Base-by-base conservation (phyloP, 2,888 invertebrate genomes). In the Stratiomys singularior region DNA sequence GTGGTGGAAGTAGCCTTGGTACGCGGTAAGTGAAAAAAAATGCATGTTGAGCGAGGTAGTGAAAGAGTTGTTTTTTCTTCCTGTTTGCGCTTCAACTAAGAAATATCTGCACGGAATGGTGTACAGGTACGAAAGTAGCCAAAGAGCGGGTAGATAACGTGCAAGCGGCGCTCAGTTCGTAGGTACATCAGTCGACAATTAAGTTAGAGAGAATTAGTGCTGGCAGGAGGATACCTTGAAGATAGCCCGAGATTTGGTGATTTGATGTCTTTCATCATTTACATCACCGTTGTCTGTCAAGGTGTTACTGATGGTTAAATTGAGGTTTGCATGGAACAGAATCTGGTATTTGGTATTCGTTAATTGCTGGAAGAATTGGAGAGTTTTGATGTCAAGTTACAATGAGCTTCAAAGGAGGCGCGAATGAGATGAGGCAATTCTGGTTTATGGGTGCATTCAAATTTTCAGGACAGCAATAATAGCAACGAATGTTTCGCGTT, bases 11-110 rank as follows among this genome's bases (percentile, higher is more conserved):
- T 69, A 47, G 69, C 69, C 69, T 47, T 69, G 25, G 21, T 46
- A 69, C 46, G 47, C 25, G 69, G 9, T 69, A 69, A 69, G 69
- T 69, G 69, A 69, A 69, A 69, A 69, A 67, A 69, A 66, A n/a
- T 18, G 15, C 13, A 69, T 30, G 69, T 47, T 69, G 47, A 47
- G 44, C 47, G 18, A 69, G 69, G 46, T 46, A 44, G 1, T 69
- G 47, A 47, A 69, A 47, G 30, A 69, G 69, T 69, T 69, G 69
- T 25, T 1, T 18, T 60, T 37, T 37, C 18, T 47, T 66, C 37
- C 47, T 47, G 47, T 4, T 60, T 25, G n/a, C 25, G 4, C 7
- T 4, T 23, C 60, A 18, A n/a, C 60, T 11, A 60, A 25, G n/a
- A 25, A 60, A 15, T 60, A 13, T 21, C 9, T 11, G 23, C 9